Evolutionary conservation across 2,797 vertebrate genomes (phyloP), one percentile per base, ranked within the genome.

Genomic region (Mormyrus proboscirostris): DNA sequence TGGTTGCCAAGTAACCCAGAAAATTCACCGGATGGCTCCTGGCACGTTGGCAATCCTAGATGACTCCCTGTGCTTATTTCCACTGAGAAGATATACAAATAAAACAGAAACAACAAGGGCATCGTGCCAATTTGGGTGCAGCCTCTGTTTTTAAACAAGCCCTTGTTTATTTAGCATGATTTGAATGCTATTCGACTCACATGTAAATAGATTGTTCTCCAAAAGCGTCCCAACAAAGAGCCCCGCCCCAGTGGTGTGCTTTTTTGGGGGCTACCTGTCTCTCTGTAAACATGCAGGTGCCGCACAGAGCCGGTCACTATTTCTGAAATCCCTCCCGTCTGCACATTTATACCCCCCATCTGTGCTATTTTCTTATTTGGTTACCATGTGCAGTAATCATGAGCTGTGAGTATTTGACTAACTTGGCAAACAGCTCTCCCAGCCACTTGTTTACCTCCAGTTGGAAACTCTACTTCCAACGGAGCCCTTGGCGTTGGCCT

Each of bases 121-220:
- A 88, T 51, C 16, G 57, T 84, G 87, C 90, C 93, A 91, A 90
- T 92, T 91, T 87, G 90, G 91, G 89, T 88, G 69, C 69, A 88
- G 89, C 88, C 89, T 91, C 90, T 95, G 94, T 93, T 96, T 91
- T 94, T 92, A 93, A 94, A 95, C 55, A 89, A 91, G 92, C 90
- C 91, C 84, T 90, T 93, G 94, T 93, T 94, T 92, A 92, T 93
- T 82, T 90, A 90, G 90, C 89, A 86, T 49, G 89, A 96, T 96
- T 96, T 96, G 96, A 96, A 95, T 96, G 93, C 93, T 92, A 94
- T 95, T 93, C 94, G 94, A 93, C 92, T 92, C 91, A 89, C 93
- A 96, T 96, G 96, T 94, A 96, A 96, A 96, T 96, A 90, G 89
- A 89, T 47, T 88, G 89, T 92, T 76, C 88, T 91, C 89, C 82